Evolutionary conservation across 2,888 invertebrate genomes (phyloP), one percentile per base, ranked within the genome.

Genomic region (Drosophila emarginata): DNA sequence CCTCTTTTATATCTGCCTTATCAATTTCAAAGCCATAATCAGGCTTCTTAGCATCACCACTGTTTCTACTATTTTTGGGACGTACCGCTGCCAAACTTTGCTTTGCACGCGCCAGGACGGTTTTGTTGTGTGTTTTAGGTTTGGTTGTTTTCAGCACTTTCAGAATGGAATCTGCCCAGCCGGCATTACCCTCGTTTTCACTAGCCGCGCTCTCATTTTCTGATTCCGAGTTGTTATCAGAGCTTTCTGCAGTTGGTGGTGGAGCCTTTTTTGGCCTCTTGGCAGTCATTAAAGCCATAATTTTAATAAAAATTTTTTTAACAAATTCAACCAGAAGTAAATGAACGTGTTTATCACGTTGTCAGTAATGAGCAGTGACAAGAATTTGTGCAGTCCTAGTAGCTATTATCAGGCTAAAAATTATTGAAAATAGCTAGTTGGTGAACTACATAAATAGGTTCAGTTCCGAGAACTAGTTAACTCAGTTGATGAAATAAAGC

Each of bases 161-260:
- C 6, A 95, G 93, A 89, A 97, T 94, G 0, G 95, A 96, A 91
- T 97, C 95, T 1, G 96, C 97, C 97, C 97, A 97, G 2, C 95
- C 95, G 72, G 93, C 92, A 90, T 96, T 96, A 0, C 93, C 93
- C 37, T 79, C 78, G 0, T 37, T 73, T 1, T 53, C 63, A 54
- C 69, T 63, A 1, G 15, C 69, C 1, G 40, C 66, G 36, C 68
- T 72, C n/a, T 71, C 64, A n/a, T 53, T 56, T 12, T 40, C 84
- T 0, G 76, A 53, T 1, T 72, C 74, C 1, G 62, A 53, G 32
- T 78, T 69, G 1, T 58, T 61, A 12, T 64, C 26, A 9, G 78
- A 80, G 23, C 72, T 72, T 0, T 64, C 77, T 9, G 64, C 12
- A 3, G 36, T 45, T 1, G 56, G 18, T 18, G 58, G 50, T 1